phyloP scores from a whole-genome alignment of 2,888 invertebrate genomes.

The Drosophila lacicola region DNA sequence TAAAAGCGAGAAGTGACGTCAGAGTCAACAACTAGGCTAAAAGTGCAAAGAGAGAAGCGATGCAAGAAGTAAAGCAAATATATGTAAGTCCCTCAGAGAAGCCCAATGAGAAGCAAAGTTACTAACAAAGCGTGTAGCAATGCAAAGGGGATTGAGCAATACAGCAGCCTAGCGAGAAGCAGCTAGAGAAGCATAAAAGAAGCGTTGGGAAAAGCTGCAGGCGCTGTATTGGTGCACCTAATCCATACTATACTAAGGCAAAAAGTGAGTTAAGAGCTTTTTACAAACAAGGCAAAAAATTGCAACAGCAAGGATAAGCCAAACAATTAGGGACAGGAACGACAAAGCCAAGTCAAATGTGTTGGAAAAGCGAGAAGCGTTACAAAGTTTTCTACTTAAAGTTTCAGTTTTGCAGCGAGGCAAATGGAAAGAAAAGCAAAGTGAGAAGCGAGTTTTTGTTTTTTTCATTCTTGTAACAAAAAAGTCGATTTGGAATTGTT shows the following conservation, averaged over 20 bases:
- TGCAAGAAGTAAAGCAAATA: background rate
- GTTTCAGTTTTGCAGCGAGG: no score
- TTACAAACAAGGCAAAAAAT: background rate
- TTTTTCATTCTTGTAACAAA: no score
- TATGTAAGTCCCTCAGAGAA: background rate
- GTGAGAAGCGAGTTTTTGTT: no score
- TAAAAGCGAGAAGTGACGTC: no score
- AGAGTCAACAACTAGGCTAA: no score
- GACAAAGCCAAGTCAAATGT: no score
- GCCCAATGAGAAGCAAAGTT: background rate
- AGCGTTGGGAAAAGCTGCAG: background rate
- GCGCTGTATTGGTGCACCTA: no score
- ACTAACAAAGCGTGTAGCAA: background rate
- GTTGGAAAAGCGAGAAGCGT: background rate
- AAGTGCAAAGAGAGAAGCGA: constrained; percentile 2
- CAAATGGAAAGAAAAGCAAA: no score
- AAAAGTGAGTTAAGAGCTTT: background rate
- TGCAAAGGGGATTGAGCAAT: background rate
- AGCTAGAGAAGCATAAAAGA: background rate
- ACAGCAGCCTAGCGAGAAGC: background rate
- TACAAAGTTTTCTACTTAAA: background rate
- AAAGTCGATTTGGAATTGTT: no score
- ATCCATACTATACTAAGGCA: no score
- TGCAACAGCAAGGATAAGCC: background rate
- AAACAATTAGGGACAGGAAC: background rate